Base-by-base conservation (phyloP, 2,888 invertebrate genomes). In the Drosophila cognata region DNA sequence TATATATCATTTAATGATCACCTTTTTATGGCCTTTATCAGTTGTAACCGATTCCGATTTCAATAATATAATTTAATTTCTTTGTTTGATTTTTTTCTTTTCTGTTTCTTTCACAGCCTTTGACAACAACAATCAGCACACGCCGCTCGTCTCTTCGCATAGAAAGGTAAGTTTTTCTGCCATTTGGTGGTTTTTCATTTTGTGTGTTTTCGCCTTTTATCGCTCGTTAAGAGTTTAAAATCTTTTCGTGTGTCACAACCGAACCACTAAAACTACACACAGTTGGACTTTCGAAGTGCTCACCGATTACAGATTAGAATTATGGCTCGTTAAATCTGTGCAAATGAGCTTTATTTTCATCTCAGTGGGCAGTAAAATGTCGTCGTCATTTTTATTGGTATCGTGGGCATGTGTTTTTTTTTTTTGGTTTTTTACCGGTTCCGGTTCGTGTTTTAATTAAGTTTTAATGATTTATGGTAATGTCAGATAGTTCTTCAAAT, bases 241-340 rank as follows among this genome's bases (percentile, higher is more conserved):
- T 81, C 71, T 61, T 70, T 82, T 81, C 88, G 77, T 71, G 83
- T 70, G 56, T 67, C 67, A 66, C 66, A 63, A 51, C 38, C 38
- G 43, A 46, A 51, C 18, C 51, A 51, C 50, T 52, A 50, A 60
- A 69, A 53, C 58, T 36, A 28, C n/a, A 66, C 51, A 29, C 51
- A 52, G 46, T 60, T 48, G 33, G 38, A 57, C 58, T 69, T 75
- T 73, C 85, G 57, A 62, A 82, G 81, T 79, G 84, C 61, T 71
- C 56, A 67, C 71, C 74, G 88, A 86, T 88, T 74, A 78, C 56
- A 80, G 90, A 86, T 86, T 80, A 85, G 86, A 89, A 89, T 88
- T 89, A 89, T 83, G 63, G 88, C 66, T 76, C 79, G 64, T 88
- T 73, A 86, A 86, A 60, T 55, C 60, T 55, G 53, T 66, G 60